phyloP scores from a whole-genome alignment of 1,140 invertebrate genomes.

The Centruroides sculpturatus region DNA sequence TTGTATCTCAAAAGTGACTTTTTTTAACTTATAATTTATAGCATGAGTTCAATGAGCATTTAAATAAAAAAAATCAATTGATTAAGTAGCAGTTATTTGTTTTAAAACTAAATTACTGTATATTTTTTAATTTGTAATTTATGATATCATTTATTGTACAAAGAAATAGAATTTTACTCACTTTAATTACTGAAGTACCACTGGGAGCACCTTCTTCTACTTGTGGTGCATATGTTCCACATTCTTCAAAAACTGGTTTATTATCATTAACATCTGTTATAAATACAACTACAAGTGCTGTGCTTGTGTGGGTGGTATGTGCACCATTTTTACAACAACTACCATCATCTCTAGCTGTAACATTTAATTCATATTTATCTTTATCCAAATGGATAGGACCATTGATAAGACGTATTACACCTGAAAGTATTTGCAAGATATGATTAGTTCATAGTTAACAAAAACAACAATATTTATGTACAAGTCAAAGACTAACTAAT shows the following conservation, averaged over 20 bases:
- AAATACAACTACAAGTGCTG: constrained; percentile 86
- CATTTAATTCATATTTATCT: constrained; percentile 79
- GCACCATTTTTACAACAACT: constrained; percentile 78
- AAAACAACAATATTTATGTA: no score
- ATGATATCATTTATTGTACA: no score
- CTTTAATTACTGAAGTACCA: constrained; percentile 69
- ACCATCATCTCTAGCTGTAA: constrained; percentile 85
- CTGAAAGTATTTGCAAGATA: no score
- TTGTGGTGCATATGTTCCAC: constrained; percentile 76
- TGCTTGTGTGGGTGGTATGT: constrained; percentile 71
- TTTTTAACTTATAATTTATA: no score
- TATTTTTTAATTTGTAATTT: no score
- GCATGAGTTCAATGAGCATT: no score
- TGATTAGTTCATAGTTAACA: no score
- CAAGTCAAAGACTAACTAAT: no score
- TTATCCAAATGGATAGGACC: constrained; percentile 64
- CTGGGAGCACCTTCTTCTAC: constrained; percentile 75
- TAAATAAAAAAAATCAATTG: no score
- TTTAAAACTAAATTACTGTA: no score
- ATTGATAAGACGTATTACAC: constrained; percentile 75
- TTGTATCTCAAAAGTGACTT: no score
- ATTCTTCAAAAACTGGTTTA: constrained; percentile 86
- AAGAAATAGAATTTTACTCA: constrained; percentile 33
- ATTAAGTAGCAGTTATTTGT: no score
- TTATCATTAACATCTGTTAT: constrained; percentile 94